A percentile compares a stretch with the other conserved stretches of the same genome.
phyloP scores from a whole-genome alignment of 2,888 invertebrate species.

The Flabesymbios commensalis region DNA sequence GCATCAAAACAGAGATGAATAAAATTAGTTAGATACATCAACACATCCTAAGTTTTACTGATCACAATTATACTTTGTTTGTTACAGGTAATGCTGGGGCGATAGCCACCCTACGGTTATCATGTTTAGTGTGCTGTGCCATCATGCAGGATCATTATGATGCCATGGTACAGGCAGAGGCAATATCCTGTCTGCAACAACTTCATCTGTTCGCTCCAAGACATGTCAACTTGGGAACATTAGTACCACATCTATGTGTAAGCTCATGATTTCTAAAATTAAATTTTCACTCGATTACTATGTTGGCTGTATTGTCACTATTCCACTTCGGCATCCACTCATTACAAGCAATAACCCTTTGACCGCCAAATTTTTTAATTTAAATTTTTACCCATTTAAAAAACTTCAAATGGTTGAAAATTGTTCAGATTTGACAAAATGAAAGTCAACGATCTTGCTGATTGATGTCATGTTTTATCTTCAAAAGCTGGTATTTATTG shows the following conservation, averaged over 20 bases:
- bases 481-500: too few relatives aligned
- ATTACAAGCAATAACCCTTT: neutral
- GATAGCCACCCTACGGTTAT: slow-evolving; percentile 77
- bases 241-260: slow-evolving; percentile 91
- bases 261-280: too few relatives aligned
- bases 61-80: too few relatives aligned
- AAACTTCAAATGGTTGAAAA: too few relatives aligned
- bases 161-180: slow-evolving; percentile 92
- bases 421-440: too few relatives aligned
- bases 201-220: slow-evolving; percentile 95
- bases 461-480: too few relatives aligned
- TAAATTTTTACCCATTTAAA: neutral
- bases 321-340: neutral
- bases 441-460: too few relatives aligned
- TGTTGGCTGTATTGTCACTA: too few relatives aligned
- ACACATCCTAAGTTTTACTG: too few relatives aligned
- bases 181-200: slow-evolving; percentile 93
- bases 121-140: slow-evolving; percentile 90
- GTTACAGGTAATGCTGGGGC: slow-evolving; percentile 67
- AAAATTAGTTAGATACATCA: too few relatives aligned
- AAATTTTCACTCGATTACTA: too few relatives aligned
- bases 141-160: slow-evolving; percentile 76
- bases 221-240: slow-evolving; percentile 87
- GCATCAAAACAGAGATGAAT: too few relatives aligned
- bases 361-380: neutral